Evolutionary conservation across 2,113 vertebrate species (phyloP).

Genomic region (Salminus brasiliensis): DNA sequence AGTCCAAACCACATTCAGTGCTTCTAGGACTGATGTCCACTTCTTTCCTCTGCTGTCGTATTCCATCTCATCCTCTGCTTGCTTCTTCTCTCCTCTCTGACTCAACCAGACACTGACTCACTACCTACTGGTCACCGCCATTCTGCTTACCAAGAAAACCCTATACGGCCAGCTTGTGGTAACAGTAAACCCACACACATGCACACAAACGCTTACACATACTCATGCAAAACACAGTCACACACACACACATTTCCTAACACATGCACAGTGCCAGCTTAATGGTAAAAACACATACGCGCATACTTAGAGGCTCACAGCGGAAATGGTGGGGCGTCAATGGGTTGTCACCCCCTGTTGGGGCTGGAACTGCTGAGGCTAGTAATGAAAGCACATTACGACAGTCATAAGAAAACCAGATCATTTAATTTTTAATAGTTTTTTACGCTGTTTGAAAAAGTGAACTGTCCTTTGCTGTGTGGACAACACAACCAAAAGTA

Average conservation of each 20-base stretch:
- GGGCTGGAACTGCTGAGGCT: constrained; percentile 58
- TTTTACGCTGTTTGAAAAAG: too few species aligned
- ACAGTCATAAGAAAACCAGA: too few species aligned
- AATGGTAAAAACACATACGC: constrained; percentile 70
- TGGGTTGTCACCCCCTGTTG: constrained; percentile 65
- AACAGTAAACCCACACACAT: constrained; percentile 35
- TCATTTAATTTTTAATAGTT: too few species aligned
- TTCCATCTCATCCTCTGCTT: background rate
- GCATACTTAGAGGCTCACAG: constrained; percentile 54
- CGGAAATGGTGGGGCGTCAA: constrained; percentile 63
- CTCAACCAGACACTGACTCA: constrained; percentile 68
- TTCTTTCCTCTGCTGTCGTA: background rate
- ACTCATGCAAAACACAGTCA: constrained; percentile 44
- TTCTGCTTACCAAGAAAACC: constrained; percentile 64
- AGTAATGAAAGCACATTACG: constrained; percentile 61
- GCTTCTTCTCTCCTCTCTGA: background rate
- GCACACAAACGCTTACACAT: constrained; percentile 51
- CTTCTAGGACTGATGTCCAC: constrained; percentile 38
- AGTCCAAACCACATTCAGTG: background rate
- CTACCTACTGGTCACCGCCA: constrained; percentile 61
- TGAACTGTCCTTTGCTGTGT: too few species aligned
- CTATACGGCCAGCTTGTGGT: constrained; percentile 67
- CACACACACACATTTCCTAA: constrained; percentile 61
- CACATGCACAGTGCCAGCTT: constrained; percentile 58
- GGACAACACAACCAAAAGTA: too few species aligned